phyloP scores from a whole-genome alignment of 2,888 invertebrate species.

The Brachypterus glaber region DNA sequence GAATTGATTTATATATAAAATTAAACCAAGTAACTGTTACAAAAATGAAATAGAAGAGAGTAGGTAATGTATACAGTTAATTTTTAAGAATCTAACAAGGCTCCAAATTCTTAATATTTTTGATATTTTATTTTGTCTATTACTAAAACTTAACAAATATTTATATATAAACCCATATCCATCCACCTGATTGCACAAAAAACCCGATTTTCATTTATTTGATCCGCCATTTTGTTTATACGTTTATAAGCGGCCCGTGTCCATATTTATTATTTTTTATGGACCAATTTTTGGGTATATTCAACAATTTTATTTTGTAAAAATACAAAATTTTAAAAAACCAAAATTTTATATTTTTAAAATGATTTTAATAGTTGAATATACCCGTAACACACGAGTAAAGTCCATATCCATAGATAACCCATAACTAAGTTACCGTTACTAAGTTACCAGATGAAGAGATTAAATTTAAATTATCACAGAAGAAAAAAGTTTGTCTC shows the following conservation, averaged over 20 bases:
- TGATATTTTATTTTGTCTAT: conserved; percentile 8
- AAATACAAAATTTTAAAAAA: too few relatives aligned
- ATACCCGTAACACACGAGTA: too few relatives aligned
- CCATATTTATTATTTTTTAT: too few relatives aligned
- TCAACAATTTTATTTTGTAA: conserved; percentile 8
- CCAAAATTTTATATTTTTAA: too few relatives aligned
- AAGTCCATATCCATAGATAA: not conserved
- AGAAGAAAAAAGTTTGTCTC: conserved; percentile 26
- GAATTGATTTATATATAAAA: too few relatives aligned
- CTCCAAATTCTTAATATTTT: conserved; percentile 25
- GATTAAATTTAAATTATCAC: conserved; percentile 29
- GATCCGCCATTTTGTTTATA: not conserved
- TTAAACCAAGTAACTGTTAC: too few relatives aligned
- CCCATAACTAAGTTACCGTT: not conserved
- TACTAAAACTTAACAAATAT: conserved; percentile 27
- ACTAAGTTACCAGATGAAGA: conserved; percentile 11
- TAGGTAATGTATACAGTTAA: not conserved
- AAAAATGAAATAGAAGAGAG: too few relatives aligned
- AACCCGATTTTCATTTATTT: conserved; percentile 53
- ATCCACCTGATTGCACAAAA: conserved; percentile 70
- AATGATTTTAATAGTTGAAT: too few relatives aligned
- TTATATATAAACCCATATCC: conserved; percentile 29
- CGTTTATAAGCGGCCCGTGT: not conserved
- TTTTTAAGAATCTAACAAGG: conserved; percentile 36
- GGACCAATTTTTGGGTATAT: too few relatives aligned